phyloP scores from a whole-genome alignment of 1,140 invertebrate genomes.

The Euura lappo region DNA sequence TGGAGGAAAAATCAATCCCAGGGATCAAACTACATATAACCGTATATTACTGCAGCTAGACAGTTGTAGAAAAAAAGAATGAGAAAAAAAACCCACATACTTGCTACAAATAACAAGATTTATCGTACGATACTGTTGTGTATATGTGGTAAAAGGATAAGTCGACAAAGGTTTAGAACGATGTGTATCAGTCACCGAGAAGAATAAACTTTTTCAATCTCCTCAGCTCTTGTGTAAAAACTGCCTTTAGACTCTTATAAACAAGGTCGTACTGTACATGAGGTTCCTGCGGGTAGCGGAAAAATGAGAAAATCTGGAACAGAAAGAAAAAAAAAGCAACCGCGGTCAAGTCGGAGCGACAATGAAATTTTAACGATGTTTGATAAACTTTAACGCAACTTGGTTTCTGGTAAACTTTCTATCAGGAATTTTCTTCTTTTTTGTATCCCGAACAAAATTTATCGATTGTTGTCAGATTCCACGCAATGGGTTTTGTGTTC shows the following conservation, averaged over 20 bases:
- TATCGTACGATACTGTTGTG: too few relatives aligned
- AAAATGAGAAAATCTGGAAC: too few relatives aligned
- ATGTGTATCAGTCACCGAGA: not conserved
- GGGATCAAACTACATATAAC: too few relatives aligned
- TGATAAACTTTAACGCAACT: not conserved
- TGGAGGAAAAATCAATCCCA: too few relatives aligned
- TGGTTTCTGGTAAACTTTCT: not conserved
- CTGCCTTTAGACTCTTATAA: not conserved
- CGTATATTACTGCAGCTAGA: too few relatives aligned
- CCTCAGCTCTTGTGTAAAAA: not conserved
- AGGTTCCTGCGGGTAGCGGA: too few relatives aligned
- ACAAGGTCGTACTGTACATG: not conserved
- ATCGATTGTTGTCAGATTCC: too few relatives aligned
- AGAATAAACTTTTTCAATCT: constrained; percentile 5
- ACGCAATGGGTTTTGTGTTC: not conserved
- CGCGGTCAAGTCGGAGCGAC: not conserved
- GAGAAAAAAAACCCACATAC: too few relatives aligned
- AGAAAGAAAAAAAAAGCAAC: not conserved
- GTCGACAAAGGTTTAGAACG: not conserved
- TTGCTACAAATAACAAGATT: too few relatives aligned
- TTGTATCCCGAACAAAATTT: not conserved
- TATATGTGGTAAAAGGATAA: too few relatives aligned
- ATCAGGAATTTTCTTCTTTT: not conserved
- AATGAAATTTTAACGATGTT: not conserved
- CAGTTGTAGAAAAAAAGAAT: too few relatives aligned